These are phyloP conservation scores for Orussus abietinus DNA, from an alignment of 1,140 invertebrate species.

Conservation along the genomic window DNA sequence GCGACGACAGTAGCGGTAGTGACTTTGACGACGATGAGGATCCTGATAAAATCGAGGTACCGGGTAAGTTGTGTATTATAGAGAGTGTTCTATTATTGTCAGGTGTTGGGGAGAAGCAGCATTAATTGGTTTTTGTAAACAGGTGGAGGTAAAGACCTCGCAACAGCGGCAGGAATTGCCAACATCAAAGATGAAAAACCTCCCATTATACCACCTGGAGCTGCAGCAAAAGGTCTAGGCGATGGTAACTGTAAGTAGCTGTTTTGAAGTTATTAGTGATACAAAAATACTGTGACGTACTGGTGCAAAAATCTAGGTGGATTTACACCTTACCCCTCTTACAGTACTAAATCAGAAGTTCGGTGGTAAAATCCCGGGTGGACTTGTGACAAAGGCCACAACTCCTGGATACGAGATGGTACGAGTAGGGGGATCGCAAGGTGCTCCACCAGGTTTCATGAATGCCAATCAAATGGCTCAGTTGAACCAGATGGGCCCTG, in stretches of 20 bases:
- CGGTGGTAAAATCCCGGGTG: slow-evolving; percentile 49
- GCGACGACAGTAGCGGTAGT: slow-evolving; percentile 67
- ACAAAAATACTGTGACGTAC: neutral
- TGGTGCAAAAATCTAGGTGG: neutral
- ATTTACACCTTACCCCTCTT: neutral
- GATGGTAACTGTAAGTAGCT: slow-evolving; percentile 32
- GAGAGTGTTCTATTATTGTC: too few species aligned
- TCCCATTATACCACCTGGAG: slow-evolving; percentile 13
- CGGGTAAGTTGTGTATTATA: slow-evolving; percentile 58
- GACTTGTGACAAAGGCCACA: slow-evolving; percentile 54
- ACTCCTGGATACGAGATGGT: slow-evolving; percentile 53
- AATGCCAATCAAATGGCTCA: slow-evolving; percentile 33
- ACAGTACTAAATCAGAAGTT: slow-evolving; percentile 38
- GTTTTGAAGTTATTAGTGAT: neutral
- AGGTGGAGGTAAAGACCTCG: slow-evolving; percentile 79
- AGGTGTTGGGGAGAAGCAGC: too few species aligned
- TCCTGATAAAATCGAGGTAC: slow-evolving; percentile 85
- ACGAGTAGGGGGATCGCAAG: slow-evolving; percentile 41
- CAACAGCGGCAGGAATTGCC: slow-evolving; percentile 64
- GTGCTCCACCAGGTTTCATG: slow-evolving; percentile 29
- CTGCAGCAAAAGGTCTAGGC: slow-evolving; percentile 30
- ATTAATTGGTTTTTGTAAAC: slow-evolving; percentile 13
- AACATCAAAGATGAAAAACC: slow-evolving; percentile 40
- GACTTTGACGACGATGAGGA: slow-evolving; percentile 86
- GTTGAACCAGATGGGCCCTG: slow-evolving; percentile 32